Base-by-base conservation (phyloP, 2,888 invertebrate genomes). In the Cataglyphis livida region DNA sequence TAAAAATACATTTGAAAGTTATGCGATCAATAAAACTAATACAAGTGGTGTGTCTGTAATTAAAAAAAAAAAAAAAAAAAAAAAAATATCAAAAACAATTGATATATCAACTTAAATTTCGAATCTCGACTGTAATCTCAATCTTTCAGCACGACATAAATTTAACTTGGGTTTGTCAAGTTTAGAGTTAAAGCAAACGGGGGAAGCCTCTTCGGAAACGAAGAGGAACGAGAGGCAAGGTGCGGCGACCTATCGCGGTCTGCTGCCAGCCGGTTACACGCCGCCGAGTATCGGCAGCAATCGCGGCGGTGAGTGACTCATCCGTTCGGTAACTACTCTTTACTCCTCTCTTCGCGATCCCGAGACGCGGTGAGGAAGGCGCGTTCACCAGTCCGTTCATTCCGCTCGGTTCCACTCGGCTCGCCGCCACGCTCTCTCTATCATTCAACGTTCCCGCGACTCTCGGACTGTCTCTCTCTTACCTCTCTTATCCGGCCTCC, bases 211-310 rank as follows among this genome's bases (percentile, higher is more conserved):
- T 68, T 32, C 51, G 32, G 3, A 2, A 57, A 71, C 64, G 83
- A 61, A 62, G 81, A 83, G 81, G 85, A 81, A 88, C 85, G 88
- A 87, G 73, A 85, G 85, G 90, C 90, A 92, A 91, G 92, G 91
- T 92, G 92, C 92, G 92, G 88, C 90, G 92, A 92, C 91, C 92
- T 89, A 90, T 87, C 90, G 79, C 88, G 84, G 92, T 81, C 85
- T 85, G 84, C 84, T 84, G 84, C 83, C 88, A 90, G 90, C 88
- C 84, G 87, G 89, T 89, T 83, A 84, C 83, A 84, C 83, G 48
- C 48, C 82, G 64, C 48, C 61, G 81, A 62, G 83, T 82, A 87
- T 88, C 88, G 84, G 84, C 83, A 85, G 84, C 84, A 75, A 82
- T 81, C 78, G 81, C 78, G 51, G 61, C 54, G 57, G 85, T 48